Percentiles rank a stretch among this genome's conserved stretches.
Evolutionary conservation across 2,888 invertebrate species (phyloP).

Genomic region (Craniophora ligustri): DNA sequence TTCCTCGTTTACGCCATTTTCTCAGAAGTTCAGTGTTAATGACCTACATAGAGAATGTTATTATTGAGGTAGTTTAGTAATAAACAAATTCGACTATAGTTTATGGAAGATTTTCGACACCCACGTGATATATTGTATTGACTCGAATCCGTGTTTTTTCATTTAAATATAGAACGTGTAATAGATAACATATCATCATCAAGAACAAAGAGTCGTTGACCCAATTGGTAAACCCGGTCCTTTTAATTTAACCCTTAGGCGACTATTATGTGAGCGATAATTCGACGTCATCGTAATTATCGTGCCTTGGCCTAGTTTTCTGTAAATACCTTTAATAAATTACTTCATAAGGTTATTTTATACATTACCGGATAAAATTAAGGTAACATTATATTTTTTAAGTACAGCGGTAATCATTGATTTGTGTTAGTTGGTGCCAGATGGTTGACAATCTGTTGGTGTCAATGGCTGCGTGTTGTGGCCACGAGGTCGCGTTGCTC

Average conservation of each 20-base stretch:
- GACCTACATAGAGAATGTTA: slow-evolving; percentile 75
- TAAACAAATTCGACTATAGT: slow-evolving; percentile 26
- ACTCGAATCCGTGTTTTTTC: slow-evolving; percentile 46
- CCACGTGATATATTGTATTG: slow-evolving; percentile 22
- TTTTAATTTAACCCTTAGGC: slow-evolving; percentile 74
- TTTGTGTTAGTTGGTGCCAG: slow-evolving; percentile 26
- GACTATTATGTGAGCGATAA: slow-evolving; percentile 62
- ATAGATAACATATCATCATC: slow-evolving; percentile 63
- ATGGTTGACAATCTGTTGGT: slow-evolving; percentile 49
- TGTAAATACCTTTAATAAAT: slow-evolving; percentile 33
- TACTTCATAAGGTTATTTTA: slow-evolving; percentile 42
- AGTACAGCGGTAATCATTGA: slow-evolving; percentile 9
- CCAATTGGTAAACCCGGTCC: slow-evolving; percentile 68
- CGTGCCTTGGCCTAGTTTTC: slow-evolving; percentile 76
- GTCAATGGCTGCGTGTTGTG: slow-evolving; percentile 53
- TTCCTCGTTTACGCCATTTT: slow-evolving; percentile 77
- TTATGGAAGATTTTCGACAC: slow-evolving; percentile 16
- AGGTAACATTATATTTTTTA: slow-evolving; percentile 29
- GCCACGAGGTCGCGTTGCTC: slow-evolving; percentile 64
- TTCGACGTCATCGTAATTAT: slow-evolving; percentile 68
- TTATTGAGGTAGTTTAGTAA: slow-evolving; percentile 48
- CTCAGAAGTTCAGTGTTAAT: slow-evolving; percentile 80
- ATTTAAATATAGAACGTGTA: slow-evolving; percentile 41
- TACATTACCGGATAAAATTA: slow-evolving; percentile 12
- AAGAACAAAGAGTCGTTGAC: slow-evolving; percentile 82